A percentile compares a stretch with the other conserved stretches of the same genome.
phyloP scores from a whole-genome alignment of 2,888 invertebrate genomes.

The Argynnis bischoffii region DNA sequence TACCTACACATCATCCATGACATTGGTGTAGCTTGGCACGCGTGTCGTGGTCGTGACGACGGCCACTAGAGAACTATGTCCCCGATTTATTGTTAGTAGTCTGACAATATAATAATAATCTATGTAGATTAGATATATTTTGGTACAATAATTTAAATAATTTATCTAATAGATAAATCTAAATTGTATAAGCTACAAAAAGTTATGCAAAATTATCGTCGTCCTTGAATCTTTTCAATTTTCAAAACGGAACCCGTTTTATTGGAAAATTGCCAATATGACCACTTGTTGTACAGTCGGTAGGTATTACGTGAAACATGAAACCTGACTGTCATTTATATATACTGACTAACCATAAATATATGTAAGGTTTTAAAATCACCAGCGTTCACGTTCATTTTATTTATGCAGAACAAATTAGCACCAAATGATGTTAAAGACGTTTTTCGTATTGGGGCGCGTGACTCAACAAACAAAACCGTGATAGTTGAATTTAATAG shows the following conservation, averaged over 20 bases:
- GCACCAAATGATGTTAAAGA: no score
- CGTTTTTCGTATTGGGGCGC: no score
- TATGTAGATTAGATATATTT: no score
- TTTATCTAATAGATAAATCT: constrained; percentile 44
- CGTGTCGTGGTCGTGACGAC: constrained; percentile 53
- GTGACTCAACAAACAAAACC: no score
- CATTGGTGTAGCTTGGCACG: constrained; percentile 48
- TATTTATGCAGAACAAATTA: not conserved
- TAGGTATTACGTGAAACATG: constrained; percentile 24
- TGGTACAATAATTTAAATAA: no score
- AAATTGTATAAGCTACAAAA: constrained; percentile 1
- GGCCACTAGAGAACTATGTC: constrained; percentile 16
- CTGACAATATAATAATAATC: no score
- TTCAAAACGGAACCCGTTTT: constrained; percentile 37
- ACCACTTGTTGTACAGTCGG: constrained; percentile 12
- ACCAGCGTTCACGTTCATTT: not conserved
- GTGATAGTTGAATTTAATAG: no score
- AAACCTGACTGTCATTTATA: constrained; percentile 4
- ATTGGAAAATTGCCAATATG: constrained; percentile 35
- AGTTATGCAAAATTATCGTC: constrained; percentile 1
- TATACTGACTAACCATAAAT: not conserved
- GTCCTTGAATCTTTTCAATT: constrained; percentile 37
- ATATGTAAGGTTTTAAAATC: not conserved
- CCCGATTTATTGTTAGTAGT: no score
- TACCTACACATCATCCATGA: constrained; percentile 15